Conservation (phyloP, 2,113 vertebrate genomes). For the Amblyornis subalaris region DNA sequence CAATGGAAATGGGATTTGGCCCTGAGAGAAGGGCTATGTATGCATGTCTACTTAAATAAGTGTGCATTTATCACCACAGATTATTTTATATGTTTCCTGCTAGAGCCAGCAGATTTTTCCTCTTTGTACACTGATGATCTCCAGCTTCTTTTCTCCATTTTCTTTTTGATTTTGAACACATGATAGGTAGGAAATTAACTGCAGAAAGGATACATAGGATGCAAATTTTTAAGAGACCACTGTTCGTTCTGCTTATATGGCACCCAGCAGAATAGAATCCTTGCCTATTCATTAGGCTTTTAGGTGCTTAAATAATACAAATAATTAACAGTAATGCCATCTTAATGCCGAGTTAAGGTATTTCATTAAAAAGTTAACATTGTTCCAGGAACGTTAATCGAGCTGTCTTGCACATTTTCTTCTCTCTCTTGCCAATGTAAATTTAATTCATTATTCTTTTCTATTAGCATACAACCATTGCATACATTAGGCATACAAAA, state of each 20-base stretch:
- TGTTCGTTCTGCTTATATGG: background rate
- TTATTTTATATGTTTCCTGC: background rate
- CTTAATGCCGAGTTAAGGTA: slow-evolving; percentile 34
- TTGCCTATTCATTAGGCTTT: slow-evolving; percentile 34
- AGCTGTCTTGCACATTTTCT: slow-evolving; percentile 41
- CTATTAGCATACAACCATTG: slow-evolving; percentile 51
- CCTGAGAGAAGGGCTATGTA: background rate
- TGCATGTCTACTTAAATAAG: background rate
- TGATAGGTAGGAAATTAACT: background rate
- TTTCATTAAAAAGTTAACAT: slow-evolving; percentile 60
- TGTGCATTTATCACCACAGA: background rate
- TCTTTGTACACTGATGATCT: background rate
- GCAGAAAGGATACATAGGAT: background rate
- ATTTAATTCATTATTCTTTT: slow-evolving; percentile 46
- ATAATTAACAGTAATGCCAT: slow-evolving; percentile 58
- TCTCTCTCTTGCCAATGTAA: slow-evolving; percentile 33
- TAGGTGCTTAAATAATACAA: slow-evolving; percentile 52
- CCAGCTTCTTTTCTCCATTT: background rate
- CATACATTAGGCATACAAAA: slow-evolving; percentile 54
- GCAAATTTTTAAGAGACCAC: background rate
- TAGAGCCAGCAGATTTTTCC: background rate
- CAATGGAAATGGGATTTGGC: background rate
- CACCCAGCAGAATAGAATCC: slow-evolving; percentile 26
- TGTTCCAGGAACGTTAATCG: slow-evolving; percentile 21
- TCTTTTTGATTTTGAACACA: background rate